These are phyloP conservation scores for Cosmia pyralina DNA, from an alignment of 2,888 invertebrate species.

Conservation along the genomic window DNA sequence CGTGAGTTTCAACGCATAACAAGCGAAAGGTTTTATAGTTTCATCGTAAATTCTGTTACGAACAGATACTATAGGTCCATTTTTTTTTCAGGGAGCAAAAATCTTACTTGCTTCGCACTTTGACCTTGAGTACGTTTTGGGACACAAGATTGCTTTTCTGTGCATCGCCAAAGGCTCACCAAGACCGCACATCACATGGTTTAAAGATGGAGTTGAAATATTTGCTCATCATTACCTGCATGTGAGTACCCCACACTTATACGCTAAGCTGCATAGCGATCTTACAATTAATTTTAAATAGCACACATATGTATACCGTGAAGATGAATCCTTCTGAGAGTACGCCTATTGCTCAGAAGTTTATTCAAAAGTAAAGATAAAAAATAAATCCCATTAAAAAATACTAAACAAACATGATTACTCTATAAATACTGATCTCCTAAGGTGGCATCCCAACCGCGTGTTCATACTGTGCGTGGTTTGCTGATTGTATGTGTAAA, in stretches of 20 bases:
- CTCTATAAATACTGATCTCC: too few species aligned
- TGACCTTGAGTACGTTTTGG: conserved; percentile 97
- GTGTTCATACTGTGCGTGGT: background rate
- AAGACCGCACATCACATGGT: conserved; percentile 98
- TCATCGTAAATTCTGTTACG: background rate
- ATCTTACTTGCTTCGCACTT: conserved; percentile 97
- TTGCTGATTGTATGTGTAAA: background rate
- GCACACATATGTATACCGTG: background rate
- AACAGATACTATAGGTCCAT: background rate
- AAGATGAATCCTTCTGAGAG: background rate
- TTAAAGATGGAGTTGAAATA: conserved; percentile 98
- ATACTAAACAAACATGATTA: background rate
- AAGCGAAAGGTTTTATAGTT: background rate
- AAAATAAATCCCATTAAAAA: background rate
- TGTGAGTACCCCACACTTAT: conserved; percentile 88
- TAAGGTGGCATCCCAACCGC: background rate
- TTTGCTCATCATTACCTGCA: conserved; percentile 97
- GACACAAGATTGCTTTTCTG: conserved; percentile 97
- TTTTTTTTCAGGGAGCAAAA: conserved; percentile 94
- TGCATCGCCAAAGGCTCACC: conserved; percentile 97
- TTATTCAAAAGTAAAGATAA: background rate
- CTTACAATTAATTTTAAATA: background rate
- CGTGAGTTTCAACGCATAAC: conserved; percentile 88
- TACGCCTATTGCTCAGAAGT: background rate
- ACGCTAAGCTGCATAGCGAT: conserved; percentile 10